Base-by-base conservation (phyloP, 2,797 vertebrate genomes). In the Syngnathus rostellatus region DNA sequence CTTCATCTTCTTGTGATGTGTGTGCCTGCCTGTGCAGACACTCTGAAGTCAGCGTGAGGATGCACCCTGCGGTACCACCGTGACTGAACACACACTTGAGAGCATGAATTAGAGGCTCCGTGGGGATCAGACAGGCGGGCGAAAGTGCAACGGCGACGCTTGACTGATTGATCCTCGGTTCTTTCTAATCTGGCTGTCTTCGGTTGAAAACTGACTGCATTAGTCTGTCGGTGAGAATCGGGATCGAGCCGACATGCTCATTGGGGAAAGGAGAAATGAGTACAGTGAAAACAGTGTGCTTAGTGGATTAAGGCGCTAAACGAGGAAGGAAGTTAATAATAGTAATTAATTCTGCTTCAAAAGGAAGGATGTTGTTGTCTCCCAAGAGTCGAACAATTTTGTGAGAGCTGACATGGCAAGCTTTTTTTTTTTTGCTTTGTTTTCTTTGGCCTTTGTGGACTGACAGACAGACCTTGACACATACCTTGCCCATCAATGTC, bases 11-110 rank as follows among this genome's bases (percentile, higher is more conserved):
- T 2, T 45, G 62, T 48, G 40, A 48, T 51, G 58, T 53, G 51
- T 50, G 50, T 45, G 64, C 65, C 63, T 51, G 53, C 64, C 58
- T 66, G 69, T 40, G 68, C 57, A 70, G 38, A 58, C 68, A 55
- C 60, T 76, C 68, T 80, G 67, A 76, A 73, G 74, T 74, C 31
- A 78, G 64, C 73, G 65, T 48, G 72, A 76, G 45, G 53, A 68
- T 63, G 53, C 72, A 65, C 73, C 68, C 70, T 76, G 48, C 79
- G 70, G 72, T 84, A 81, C 78, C 71, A 54, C 50, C 23, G 23
- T 75, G 84, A 85, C 84, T 81, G 81, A 80, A 84, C 81, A 25
- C 41, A 50, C 62, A 63, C 25, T 37, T 11, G 25, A 19, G 37
- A 38, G 25, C 48, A 54, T 53, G 19, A 64, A 64, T 64, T 39